Evolutionary conservation across 2,113 vertebrate genomes (phyloP), one percentile per base, ranked within the genome.

Genomic region (Hippocampus abdominalis): DNA sequence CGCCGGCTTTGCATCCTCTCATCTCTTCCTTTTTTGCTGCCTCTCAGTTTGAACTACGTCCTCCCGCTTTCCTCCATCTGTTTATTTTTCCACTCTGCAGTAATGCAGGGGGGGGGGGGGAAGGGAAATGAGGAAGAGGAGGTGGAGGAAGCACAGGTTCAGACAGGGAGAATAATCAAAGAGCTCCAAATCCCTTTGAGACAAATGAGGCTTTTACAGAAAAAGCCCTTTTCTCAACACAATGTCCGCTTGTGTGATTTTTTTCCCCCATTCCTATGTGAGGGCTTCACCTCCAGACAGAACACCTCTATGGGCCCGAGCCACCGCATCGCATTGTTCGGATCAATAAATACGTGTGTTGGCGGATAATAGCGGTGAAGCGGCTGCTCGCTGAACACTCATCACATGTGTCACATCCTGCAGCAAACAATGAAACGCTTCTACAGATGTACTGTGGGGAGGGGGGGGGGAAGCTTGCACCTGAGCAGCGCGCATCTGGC

Each of bases 281-380:
- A 32, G 15, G 15, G 27, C 71, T 57, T 75, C 66, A 49, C 69
- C 74, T 62, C 63, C 12, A 64, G 62, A 42, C 62, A 15, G 39
- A 54, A 5, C 64, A 54, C 57, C 46, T 32, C 64, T 2, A 56
- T 46, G 64, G 46, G 46, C 72, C 72, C 70, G 59, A 27, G 36
- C 68, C 64, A 59, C 69, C 32, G 44, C 44, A 71, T 77, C 81
- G 84, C 71, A 85, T 74, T 86, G 81, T 84, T 80, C 74, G 78
- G 80, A 88, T 88, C 88, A 83, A 87, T 89, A 86, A 89, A 85
- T 78, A 86, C 68, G 71, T 74, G 77, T 85, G 82, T 80, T 86
- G 84, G 84, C 84, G 82, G 84, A 87, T 76, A 77, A 88, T 78
- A 89, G 82, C 74, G 86, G 84, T 51, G 86, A 83, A 81, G 73